A percentile compares a stretch with the other conserved stretches of the same genome.
These are phyloP conservation scores for Drosophila mojavensis DNA, from an alignment of 1,140 invertebrate genomes.

Conservation along the genomic window DNA sequence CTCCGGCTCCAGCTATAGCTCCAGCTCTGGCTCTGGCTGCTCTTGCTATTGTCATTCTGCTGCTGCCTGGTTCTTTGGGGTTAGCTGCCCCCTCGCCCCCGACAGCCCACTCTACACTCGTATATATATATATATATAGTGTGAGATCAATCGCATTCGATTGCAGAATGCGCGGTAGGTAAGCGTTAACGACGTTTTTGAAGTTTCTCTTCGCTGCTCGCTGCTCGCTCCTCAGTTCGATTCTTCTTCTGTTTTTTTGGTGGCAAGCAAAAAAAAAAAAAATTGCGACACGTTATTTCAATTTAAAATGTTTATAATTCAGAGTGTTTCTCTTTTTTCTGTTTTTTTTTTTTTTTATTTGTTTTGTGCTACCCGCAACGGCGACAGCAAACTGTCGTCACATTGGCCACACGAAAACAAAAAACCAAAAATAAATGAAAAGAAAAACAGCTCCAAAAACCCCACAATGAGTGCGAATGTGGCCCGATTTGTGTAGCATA, in stretches of 20 bases:
- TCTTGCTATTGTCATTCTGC: conserved; percentile 53
- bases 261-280: conserved; percentile 68
- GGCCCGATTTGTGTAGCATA: conserved; percentile 35
- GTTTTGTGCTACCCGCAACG: conserved; percentile 11
- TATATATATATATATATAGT: conserved; percentile 35
- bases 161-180: conserved; percentile 82
- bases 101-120: neutral
- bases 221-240: conserved; percentile 11
- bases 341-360: conserved; percentile 10
- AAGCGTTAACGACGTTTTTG: conserved; percentile 82
- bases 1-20: conserved; percentile 3
- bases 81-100: neutral
- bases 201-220: conserved; percentile 59
- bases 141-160: conserved; percentile 81
- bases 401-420: conserved; percentile 59
- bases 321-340: conserved; percentile 64
- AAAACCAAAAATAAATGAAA: neutral
- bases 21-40: conserved; percentile 11
- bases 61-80: conserved; percentile 9
- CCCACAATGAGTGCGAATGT: conserved; percentile 32
- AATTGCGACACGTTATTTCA: conserved; percentile 82
- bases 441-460: conserved; percentile 14
- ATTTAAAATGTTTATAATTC: conserved; percentile 83
- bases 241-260: conserved; percentile 29
- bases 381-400: conserved; percentile 50